A percentile compares a stretch with the other conserved stretches of the same genome.
Evolutionary conservation across 2,797 vertebrate genomes (phyloP).

Genomic region (Alca torda): DNA sequence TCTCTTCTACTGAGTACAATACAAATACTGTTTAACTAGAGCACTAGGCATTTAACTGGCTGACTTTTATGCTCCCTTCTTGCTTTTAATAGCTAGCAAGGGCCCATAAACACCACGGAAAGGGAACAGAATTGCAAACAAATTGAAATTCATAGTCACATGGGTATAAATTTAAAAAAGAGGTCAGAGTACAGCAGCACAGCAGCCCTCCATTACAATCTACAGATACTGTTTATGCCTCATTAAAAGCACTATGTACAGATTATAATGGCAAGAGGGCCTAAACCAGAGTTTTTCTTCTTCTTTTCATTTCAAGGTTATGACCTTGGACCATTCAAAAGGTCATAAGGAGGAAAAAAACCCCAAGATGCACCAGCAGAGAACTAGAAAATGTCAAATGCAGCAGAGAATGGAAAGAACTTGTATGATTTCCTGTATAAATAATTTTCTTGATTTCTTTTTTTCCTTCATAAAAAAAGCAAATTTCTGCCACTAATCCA

Average conservation of each 20-base stretch:
- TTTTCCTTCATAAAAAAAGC: background rate
- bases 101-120: background rate
- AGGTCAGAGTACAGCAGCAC: background rate
- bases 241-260: background rate
- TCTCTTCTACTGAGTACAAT: background rate
- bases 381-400: background rate
- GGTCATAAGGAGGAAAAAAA: background rate
- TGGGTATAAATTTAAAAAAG: background rate
- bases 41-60: background rate
- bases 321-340: background rate
- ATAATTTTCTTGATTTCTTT: background rate
- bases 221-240: background rate
- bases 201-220: background rate
- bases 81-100: background rate
- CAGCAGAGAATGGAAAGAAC: background rate
- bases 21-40: background rate
- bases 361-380: background rate
- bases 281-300: background rate
- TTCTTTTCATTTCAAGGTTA: background rate
- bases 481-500: background rate
- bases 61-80: background rate
- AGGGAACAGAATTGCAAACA: background rate
- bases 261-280: background rate
- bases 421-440: background rate
- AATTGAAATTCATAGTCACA: background rate